Evolutionary conservation across 2,113 vertebrate species (phyloP), one percentile per base, ranked within the genome.

Genomic region (Oreotrochilus melanogaster): DNA sequence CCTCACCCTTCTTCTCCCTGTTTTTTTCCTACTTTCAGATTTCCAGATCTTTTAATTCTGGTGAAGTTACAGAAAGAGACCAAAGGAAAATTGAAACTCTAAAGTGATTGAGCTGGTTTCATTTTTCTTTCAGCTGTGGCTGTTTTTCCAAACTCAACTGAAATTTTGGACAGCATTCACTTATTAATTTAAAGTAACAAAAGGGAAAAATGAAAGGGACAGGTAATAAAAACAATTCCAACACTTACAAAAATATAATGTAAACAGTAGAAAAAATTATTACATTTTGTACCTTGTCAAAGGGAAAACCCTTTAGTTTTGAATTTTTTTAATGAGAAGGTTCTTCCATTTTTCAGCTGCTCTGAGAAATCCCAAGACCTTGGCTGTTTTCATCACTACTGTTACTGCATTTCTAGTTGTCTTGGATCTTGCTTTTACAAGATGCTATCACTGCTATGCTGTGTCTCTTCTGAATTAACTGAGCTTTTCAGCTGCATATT

Each of bases 381-480:
- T 56, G 27, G 51, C 30, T 86, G 37, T 96, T 95, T 97, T 95
- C 96, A 96, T 97, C 95, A 90, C 92, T 76, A 39, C 28, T 62
- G 87, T 93, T 97, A 58, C 87, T 86, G 78, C 74, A 86, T 88
- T 95, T 93, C 85, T 93, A 24, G 78, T 95, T 96, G 96, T 94
- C 95, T 95, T 97, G 95, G 92, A 93, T 96, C 95, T 91, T 96
- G 94, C 94, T 96, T 96, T 95, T 96, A 89, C 93, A 96, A 97
- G 95, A 96, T 95, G 90, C 92, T 96, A 97, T 96, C 95, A 1
- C 88, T 56, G 67, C 47, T 78, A 3, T 70, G 71, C 78, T 56
- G 91, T 89, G 94, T 94, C 96, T 96, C 95, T 94, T 94, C 84
- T 96, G 96, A 96, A 95, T 96, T 96, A 93, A 96, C 90, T 64